phyloP scores from a whole-genome alignment of 2,113 vertebrate species.

The Mystacornis crossleyi region DNA sequence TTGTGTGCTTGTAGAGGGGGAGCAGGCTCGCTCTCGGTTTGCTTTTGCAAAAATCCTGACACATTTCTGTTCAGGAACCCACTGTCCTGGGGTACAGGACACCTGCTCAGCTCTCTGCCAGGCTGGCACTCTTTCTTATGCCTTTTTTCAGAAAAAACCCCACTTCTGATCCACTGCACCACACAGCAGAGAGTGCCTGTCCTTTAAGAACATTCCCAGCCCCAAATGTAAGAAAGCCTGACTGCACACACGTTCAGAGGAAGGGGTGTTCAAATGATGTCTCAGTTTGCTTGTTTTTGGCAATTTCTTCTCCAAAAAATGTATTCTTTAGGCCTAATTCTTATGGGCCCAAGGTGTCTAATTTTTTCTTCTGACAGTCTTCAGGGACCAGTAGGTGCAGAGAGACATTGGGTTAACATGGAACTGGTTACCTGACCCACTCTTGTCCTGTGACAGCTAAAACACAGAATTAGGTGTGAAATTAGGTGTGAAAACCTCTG shows the following conservation, averaged over 20 bases:
- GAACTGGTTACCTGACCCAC: background rate
- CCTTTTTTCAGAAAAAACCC: background rate
- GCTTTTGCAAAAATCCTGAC: background rate
- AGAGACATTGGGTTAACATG: background rate
- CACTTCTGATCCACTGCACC: background rate
- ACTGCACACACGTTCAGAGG: background rate
- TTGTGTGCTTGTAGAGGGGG: accelerated
- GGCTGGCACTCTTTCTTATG: background rate
- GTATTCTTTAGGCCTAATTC: background rate
- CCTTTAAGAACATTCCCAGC: background rate
- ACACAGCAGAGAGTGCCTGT: background rate
- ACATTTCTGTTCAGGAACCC: background rate
- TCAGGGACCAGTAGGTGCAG: background rate
- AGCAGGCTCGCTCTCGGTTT: background rate
- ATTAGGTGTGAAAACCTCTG: background rate
- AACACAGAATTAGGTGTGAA: background rate
- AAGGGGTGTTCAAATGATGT: background rate
- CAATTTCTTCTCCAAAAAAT: background rate
- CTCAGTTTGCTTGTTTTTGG: background rate
- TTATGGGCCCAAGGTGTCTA: background rate
- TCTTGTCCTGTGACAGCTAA: background rate
- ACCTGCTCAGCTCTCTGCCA: accelerated
- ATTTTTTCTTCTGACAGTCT: background rate
- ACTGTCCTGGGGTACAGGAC: background rate
- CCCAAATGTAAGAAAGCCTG: background rate